These are phyloP conservation scores for Epinotia nisella DNA, from an alignment of 2,888 invertebrate genomes.

Conservation along the genomic window DNA sequence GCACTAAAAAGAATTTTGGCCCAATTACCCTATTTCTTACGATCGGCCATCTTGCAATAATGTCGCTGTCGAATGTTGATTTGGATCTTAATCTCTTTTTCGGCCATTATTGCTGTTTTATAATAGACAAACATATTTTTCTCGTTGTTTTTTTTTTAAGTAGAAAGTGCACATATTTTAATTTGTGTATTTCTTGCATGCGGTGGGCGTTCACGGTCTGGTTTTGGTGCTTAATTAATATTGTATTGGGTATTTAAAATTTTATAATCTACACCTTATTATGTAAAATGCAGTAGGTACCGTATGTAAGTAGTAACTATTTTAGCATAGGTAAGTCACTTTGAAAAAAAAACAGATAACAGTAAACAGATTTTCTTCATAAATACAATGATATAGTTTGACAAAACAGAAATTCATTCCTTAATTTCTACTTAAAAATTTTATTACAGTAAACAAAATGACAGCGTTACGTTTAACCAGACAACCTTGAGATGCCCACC, in stretches of 20 bases:
- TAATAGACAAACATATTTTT: too few relatives aligned
- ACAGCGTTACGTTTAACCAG: not conserved
- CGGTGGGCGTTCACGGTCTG: slow-evolving; percentile 57
- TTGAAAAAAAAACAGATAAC: not conserved
- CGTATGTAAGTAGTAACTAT: not conserved
- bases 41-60: too few relatives aligned
- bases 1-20: too few relatives aligned
- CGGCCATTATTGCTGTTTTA: too few relatives aligned
- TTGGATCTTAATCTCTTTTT: too few relatives aligned
- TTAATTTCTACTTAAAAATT: too few relatives aligned
- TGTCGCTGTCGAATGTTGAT: too few relatives aligned
- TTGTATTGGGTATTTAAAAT: slow-evolving; percentile 1
- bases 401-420: too few relatives aligned
- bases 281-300: not conserved
- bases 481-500: not conserved
- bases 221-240: slow-evolving; percentile 44
- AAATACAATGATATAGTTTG: too few relatives aligned
- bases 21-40: too few relatives aligned
- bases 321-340: too few relatives aligned
- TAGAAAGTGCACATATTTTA: not conserved
- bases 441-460: not conserved
- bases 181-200: slow-evolving; percentile 26
- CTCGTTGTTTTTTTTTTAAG: too few relatives aligned
- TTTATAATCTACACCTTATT: not conserved
- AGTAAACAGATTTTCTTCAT: not conserved